A percentile compares a stretch with the other conserved stretches of the same genome.
phyloP scores from a whole-genome alignment of 2,113 vertebrate genomes.

The Illadopsis cleaveri region DNA sequence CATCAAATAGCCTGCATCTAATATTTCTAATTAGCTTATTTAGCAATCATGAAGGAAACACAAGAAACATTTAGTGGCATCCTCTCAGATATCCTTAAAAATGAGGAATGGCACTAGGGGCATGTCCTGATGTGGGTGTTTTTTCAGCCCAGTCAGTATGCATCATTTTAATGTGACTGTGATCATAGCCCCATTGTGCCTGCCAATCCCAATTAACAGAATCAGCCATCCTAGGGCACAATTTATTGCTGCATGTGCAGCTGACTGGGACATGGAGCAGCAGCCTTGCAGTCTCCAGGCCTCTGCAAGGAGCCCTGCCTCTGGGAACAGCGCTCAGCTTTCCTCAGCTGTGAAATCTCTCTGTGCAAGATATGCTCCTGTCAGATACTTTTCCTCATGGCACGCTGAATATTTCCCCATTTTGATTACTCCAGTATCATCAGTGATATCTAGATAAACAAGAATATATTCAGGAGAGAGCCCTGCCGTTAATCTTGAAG shows the following conservation, averaged over 20 bases:
- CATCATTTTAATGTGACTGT: constrained; percentile 23
- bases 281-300: not conserved
- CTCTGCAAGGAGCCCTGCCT: not conserved
- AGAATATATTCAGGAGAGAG: constrained; percentile 7
- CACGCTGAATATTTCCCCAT: constrained; percentile 9
- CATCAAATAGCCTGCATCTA: constrained; percentile 15
- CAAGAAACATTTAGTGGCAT: constrained; percentile 28
- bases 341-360: constrained; percentile 28
- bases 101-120: not conserved
- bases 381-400: not conserved
- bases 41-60: constrained; percentile 29
- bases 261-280: not conserved
- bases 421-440: not conserved
- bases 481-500: not conserved
- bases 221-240: not conserved
- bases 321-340: not conserved
- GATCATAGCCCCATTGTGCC: not conserved
- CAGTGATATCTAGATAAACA: constrained; percentile 17
- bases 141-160: constrained; percentile 37
- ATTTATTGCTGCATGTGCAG: constrained; percentile 37
- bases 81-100: constrained; percentile 29
- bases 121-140: constrained; percentile 18
- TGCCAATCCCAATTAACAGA: constrained; percentile 14
- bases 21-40: constrained; percentile 42
- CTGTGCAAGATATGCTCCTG: not conserved